Evolutionary conservation across 2,113 vertebrate genomes (phyloP).

Genomic region (Mus musculus): GRCm39 chr3:20789501-20790000

Average conservation of each 20-base stretch:
- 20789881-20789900: no score
- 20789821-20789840: not conserved
- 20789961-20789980: not conserved
- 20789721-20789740: not conserved
- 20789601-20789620: not conserved
- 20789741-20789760: not conserved
- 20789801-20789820: fast-evolving
- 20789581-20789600: not conserved
- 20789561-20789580: not conserved
- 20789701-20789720: not conserved
- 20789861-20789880: no score
- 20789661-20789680: not conserved
- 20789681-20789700: not conserved
- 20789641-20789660: not conserved
- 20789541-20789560: not conserved
- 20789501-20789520: not conserved
- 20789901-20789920: not conserved
- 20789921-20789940: not conserved
- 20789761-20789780: not conserved
- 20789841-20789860: no score
- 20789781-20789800: not conserved
- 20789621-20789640: fast-evolving
- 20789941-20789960: not conserved
- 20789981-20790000: not conserved
- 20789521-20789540: not conserved